Evolutionary conservation across 2,888 invertebrate species (phyloP).

Genomic region (Drosophila dives): DNA sequence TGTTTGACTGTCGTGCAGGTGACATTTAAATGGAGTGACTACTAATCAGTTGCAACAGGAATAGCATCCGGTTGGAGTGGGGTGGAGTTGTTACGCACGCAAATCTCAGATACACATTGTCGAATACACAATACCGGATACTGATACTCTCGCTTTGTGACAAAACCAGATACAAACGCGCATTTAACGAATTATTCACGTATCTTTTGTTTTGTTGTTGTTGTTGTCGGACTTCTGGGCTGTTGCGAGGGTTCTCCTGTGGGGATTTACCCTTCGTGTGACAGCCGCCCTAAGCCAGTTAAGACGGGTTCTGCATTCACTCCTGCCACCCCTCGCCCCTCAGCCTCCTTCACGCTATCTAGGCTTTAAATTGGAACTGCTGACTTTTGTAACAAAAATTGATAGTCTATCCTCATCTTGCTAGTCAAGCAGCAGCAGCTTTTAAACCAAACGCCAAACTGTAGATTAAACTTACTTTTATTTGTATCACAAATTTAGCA

Average conservation of each 20-base stretch:
- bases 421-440: conserved; percentile 1
- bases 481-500: neutral
- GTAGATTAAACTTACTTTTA: neutral
- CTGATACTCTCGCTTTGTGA: neutral
- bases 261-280: conserved; percentile 26
- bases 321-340: neutral
- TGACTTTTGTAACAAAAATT: conserved; percentile 8
- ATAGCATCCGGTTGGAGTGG: neutral
- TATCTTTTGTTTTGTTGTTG: conserved; percentile 6
- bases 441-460: neutral
- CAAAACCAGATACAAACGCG: conserved; percentile 10
- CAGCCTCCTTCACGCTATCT: neutral
- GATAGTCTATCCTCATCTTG: conserved; percentile 15
- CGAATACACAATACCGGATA: neutral
- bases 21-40: conserved; percentile 75
- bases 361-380: conserved; percentile 15
- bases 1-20: conserved; percentile 50
- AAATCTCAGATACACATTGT: conserved; percentile 21
- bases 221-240: neutral
- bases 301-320: conserved; percentile 22
- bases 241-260: conserved; percentile 5
- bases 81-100: neutral
- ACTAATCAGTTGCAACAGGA: conserved; percentile 60
- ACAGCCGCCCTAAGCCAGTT: conserved; percentile 54
- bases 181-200: conserved; percentile 5